These are phyloP conservation scores for Rachycentron canadum DNA, from an alignment of 2,797 vertebrate genomes.

Conservation along the genomic window DNA sequence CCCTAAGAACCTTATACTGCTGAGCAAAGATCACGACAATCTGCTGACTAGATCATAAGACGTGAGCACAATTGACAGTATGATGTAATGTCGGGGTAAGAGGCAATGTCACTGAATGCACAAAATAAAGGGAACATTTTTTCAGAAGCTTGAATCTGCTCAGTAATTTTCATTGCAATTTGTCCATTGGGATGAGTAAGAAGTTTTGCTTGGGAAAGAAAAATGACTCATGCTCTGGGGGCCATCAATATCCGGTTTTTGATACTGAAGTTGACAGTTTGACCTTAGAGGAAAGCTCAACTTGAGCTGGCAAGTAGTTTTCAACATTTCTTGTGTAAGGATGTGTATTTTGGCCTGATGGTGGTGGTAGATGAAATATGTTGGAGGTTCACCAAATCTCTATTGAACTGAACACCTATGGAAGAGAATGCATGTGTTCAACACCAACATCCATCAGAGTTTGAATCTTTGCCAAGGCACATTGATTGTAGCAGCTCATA, in stretches of 20 bases:
- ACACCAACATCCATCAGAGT: constrained; percentile 14
- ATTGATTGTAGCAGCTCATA: not conserved
- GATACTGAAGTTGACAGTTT: not conserved
- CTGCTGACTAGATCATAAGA: not conserved
- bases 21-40: constrained; percentile 17
- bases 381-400: not conserved
- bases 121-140: constrained; percentile 11
- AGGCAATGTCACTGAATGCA: not conserved
- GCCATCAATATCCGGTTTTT: not conserved
- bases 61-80: not conserved
- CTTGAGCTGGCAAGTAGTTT: not conserved
- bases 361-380: not conserved
- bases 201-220: too few species aligned
- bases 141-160: not conserved
- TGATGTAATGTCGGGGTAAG: not conserved
- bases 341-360: not conserved
- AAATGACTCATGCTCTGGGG: not conserved
- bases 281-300: not conserved
- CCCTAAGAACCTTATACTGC: constrained; percentile 6
- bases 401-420: not conserved
- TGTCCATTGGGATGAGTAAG: not conserved
- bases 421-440: not conserved
- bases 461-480: not conserved
- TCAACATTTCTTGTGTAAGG: not conserved
- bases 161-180: not conserved